A percentile compares a stretch with the other conserved stretches of the same genome.
phyloP scores from a whole-genome alignment of 2,888 invertebrate genomes.

The Trachelus iudaicus region DNA sequence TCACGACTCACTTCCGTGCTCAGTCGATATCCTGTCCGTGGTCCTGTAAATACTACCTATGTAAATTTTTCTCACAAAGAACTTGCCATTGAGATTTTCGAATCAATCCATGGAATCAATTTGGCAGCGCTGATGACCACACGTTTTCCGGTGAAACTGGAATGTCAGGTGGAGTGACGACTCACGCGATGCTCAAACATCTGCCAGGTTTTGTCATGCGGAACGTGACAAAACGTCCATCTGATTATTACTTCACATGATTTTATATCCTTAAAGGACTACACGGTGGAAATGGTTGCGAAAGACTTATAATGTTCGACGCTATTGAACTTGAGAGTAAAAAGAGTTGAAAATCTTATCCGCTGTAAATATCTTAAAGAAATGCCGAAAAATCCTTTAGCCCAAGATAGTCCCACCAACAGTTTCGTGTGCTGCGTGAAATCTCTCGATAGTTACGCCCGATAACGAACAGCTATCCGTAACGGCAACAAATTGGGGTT shows the following conservation, averaged over 20 bases:
- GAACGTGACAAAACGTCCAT: background rate
- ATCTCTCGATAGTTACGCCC: constrained; percentile 40
- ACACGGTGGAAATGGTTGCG: background rate
- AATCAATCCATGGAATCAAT: background rate
- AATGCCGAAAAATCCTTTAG: background rate
- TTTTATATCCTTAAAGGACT: background rate
- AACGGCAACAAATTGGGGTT: constrained; percentile 56
- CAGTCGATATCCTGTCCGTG: background rate
- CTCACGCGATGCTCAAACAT: constrained; percentile 29
- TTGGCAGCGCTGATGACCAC: constrained; percentile 26
- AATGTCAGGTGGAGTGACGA: constrained; percentile 42
- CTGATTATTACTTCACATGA: background rate
- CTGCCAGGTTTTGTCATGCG: background rate
- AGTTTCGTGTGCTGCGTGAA: constrained; percentile 31
- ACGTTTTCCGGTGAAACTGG: constrained; percentile 40
- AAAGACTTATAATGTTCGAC: background rate
- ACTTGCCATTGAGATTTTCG: background rate
- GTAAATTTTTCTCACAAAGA: background rate
- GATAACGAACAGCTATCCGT: constrained; percentile 48
- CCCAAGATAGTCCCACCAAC: background rate
- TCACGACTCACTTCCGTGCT: background rate
- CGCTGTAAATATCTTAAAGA: background rate
- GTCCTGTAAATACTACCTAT: background rate
- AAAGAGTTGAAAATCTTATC: background rate
- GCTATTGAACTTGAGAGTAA: background rate